Conservation (phyloP, 2,888 invertebrate genomes). For the Drosophila maculinotata region DNA sequence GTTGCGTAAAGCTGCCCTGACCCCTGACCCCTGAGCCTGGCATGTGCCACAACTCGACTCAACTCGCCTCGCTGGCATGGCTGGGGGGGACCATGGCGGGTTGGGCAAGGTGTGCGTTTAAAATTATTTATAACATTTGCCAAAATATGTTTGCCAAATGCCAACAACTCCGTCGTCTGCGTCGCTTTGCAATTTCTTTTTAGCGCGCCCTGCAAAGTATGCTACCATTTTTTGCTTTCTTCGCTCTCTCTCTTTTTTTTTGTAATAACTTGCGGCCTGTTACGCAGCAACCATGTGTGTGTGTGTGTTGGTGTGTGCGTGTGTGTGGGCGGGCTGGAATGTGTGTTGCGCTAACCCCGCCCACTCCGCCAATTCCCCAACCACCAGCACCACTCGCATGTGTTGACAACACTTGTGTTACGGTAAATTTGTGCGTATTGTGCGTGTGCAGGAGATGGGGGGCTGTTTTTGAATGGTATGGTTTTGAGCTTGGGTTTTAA, state of each 20-base stretch:
- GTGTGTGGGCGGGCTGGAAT: slow-evolving; percentile 39
- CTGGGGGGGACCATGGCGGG: not conserved
- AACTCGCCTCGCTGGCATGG: not conserved
- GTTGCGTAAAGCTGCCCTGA: slow-evolving; percentile 45
- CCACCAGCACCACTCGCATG: slow-evolving; percentile 59
- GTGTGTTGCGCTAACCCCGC: slow-evolving; percentile 29
- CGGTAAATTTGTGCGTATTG: slow-evolving; percentile 78
- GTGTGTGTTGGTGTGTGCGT: slow-evolving; percentile 20
- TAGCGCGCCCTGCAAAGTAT: slow-evolving; percentile 51
- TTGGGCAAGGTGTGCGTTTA: slow-evolving; percentile 69
- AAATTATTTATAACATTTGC: slow-evolving; percentile 82
- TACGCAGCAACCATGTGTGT: slow-evolving; percentile 58
- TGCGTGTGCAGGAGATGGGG: slow-evolving; percentile 51
- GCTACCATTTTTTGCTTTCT: slow-evolving; percentile 42
- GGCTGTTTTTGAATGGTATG: not conserved
- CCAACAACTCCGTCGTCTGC: slow-evolving; percentile 49
- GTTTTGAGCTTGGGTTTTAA: slow-evolving; percentile 11
- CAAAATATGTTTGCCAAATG: slow-evolving; percentile 74
- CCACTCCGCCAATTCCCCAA: slow-evolving; percentile 31
- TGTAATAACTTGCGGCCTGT: slow-evolving; percentile 79
- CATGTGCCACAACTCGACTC: slow-evolving; percentile 26
- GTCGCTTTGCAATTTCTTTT: slow-evolving; percentile 56
- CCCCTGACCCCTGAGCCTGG: slow-evolving; percentile 42
- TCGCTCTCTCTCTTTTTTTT: slow-evolving; percentile 28
- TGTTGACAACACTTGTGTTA: slow-evolving; percentile 79